Conservation (phyloP, 2,113 vertebrate genomes). For the Brienomyrus brachyistius region DNA sequence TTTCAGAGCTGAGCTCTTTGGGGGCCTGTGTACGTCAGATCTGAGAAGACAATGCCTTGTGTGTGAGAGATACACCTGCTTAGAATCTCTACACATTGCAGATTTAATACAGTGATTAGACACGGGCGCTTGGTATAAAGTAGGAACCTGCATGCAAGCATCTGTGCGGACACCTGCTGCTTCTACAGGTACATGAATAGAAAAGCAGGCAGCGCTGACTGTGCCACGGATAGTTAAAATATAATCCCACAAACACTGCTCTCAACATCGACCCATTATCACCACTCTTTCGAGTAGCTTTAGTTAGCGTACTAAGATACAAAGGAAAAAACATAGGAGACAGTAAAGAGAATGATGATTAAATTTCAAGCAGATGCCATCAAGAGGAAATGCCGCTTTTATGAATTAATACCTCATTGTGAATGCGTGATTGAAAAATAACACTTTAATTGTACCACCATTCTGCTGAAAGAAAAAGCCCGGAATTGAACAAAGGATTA, state of each 20-base stretch:
- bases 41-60: background rate
- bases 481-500: background rate
- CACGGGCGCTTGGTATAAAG: background rate
- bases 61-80: background rate
- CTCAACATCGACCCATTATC: background rate
- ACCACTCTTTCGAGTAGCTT: background rate
- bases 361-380: background rate
- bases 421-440: background rate
- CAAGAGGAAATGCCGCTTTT: background rate
- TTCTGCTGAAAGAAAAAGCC: background rate
- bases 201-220: background rate
- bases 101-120: background rate
- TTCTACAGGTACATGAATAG: background rate
- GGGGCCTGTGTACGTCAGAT: background rate
- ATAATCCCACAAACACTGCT: background rate
- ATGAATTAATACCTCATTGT: background rate
- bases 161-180: background rate
- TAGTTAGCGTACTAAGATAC: background rate
- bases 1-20: background rate
- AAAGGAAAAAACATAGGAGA: background rate
- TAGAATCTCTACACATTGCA: background rate
- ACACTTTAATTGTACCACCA: background rate
- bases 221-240: background rate
- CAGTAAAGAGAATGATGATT: background rate
- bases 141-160: background rate